Percentiles rank a stretch among this genome's conserved stretches.
Conservation (phyloP, 2,113 vertebrate genomes). For the Myotis brandtii region DNA sequence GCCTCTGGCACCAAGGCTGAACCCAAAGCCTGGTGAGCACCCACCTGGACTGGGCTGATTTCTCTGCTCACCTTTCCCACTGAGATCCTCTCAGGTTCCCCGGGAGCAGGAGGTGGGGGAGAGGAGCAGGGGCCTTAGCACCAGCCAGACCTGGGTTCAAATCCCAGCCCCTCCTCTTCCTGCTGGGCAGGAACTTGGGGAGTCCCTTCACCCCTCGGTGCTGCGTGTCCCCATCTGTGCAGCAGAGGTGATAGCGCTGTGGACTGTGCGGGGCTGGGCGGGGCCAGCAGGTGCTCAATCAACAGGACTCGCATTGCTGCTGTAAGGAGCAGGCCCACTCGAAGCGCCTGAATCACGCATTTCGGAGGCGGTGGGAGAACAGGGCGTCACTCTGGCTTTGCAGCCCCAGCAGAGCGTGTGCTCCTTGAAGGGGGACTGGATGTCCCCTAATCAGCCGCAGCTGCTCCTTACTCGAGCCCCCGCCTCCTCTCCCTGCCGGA, state of each 20-base stretch:
- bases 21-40: neutral
- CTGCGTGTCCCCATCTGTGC: neutral
- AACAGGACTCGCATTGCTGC: neutral
- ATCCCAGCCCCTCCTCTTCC: neutral
- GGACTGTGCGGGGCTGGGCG: neutral
- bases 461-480: slow-evolving; percentile 48
- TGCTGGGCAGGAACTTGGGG: neutral
- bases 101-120: neutral
- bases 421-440: neutral
- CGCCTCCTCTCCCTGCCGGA: neutral
- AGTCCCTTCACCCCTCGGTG: neutral
- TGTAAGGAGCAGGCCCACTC: neutral
- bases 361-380: neutral
- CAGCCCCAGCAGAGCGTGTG: neutral
- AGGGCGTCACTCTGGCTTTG: neutral
- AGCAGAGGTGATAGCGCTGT: rapidly evolving
- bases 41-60: neutral
- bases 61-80: neutral
- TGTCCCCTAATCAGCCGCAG: slow-evolving; percentile 51
- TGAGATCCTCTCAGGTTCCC: too few relatives aligned
- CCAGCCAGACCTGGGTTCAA: neutral
- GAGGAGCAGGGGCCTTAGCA: neutral
- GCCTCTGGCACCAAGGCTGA: neutral
- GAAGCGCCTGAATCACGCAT: neutral
- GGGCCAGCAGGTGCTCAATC: neutral